Evolutionary conservation across 2,888 invertebrate genomes (phyloP).

Genomic region (Drosophila formosana): DNA sequence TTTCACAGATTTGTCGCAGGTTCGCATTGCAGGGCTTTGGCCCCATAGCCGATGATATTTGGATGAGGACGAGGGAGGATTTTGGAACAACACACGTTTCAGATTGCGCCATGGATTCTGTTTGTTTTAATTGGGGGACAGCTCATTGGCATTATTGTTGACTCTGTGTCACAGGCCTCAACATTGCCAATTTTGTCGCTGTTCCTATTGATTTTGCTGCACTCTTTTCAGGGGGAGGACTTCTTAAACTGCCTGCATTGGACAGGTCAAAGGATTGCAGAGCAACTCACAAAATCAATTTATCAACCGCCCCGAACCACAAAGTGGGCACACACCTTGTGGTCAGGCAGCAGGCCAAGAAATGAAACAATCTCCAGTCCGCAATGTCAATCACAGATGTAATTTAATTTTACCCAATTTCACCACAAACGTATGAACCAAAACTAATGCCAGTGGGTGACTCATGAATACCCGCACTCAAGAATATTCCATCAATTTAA

Average conservation of each 20-base stretch:
- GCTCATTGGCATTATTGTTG: constrained; percentile 24
- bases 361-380: constrained; percentile 7
- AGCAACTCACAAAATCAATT: constrained; percentile 33
- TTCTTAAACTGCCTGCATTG: constrained; percentile 20
- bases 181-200: neutral
- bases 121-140: constrained; percentile 16
- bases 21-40: constrained; percentile 33
- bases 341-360: constrained; percentile 31
- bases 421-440: constrained; percentile 17
- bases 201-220: neutral
- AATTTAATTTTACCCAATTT: constrained; percentile 43
- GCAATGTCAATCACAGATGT: constrained; percentile 51
- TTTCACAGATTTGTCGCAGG: constrained; percentile 54
- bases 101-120: constrained; percentile 29
- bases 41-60: constrained; percentile 8
- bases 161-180: constrained; percentile 9
- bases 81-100: constrained; percentile 47
- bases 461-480: neutral
- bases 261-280: constrained; percentile 1
- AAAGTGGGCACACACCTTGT: constrained; percentile 30
- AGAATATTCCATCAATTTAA: neutral
- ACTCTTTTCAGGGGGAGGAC: too few relatives aligned
- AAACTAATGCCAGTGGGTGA: neutral
- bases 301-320: constrained; percentile 21
- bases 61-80: neutral